Percentiles rank a stretch among this genome's conserved stretches.
These are phyloP conservation scores for Mechanitis messenoides DNA, from an alignment of 2,888 invertebrate genomes.

Conservation along the genomic window DNA sequence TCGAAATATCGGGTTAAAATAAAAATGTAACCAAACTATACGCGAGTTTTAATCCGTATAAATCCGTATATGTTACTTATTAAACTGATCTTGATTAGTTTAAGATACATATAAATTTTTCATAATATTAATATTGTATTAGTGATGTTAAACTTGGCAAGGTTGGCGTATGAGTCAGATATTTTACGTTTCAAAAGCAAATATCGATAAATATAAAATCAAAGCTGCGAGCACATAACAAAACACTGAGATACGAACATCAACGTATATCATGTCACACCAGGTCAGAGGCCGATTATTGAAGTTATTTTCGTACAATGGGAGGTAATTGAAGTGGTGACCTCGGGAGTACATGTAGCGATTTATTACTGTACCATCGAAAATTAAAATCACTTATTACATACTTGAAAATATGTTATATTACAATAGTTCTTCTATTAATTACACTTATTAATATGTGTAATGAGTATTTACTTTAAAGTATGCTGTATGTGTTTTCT, in stretches of 20 bases:
- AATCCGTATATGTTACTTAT: too few relatives aligned
- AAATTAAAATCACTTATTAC: background rate
- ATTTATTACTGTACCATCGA: slow-evolving; percentile 19
- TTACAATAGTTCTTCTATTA: too few relatives aligned
- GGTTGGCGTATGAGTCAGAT: slow-evolving; percentile 14
- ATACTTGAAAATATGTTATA: background rate
- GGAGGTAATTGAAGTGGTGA: slow-evolving; percentile 21
- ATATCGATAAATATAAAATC: slow-evolving; percentile 19
- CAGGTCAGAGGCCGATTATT: slow-evolving; percentile 24
- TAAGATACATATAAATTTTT: slow-evolving; percentile 2
- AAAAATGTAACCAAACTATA: too few relatives aligned
- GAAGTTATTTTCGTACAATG: slow-evolving; percentile 25
- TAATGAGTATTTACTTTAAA: too few relatives aligned
- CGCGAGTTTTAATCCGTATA: too few relatives aligned
- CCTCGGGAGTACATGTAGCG: slow-evolving; percentile 17
- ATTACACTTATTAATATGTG: too few relatives aligned
- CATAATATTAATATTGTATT: slow-evolving; percentile 15
- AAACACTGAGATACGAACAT: slow-evolving; percentile 13
- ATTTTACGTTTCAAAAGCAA: slow-evolving; percentile 12
- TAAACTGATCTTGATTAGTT: too few relatives aligned
- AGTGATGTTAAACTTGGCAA: slow-evolving; percentile 20
- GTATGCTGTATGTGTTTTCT: too few relatives aligned
- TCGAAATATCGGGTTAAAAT: too few relatives aligned
- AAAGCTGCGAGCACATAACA: slow-evolving; percentile 4
- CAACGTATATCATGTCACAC: slow-evolving; percentile 8